Percentiles rank a stretch among this genome's conserved stretches.
Conservation (phyloP, 2,113 vertebrate species). For the Catharus fuscescens region DNA sequence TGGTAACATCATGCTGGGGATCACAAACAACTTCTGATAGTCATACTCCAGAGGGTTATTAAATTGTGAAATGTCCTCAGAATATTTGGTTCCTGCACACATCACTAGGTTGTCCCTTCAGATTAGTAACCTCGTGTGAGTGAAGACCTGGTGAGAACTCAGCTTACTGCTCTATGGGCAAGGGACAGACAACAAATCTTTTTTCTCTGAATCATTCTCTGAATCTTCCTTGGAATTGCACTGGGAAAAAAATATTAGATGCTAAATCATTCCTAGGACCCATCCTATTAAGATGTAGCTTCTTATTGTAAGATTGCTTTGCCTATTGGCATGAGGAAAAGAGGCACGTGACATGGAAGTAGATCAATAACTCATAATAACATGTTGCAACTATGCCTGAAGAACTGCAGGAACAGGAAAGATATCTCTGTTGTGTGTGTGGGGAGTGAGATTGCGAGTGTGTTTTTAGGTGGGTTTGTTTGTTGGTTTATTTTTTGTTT, state of each 20-base stretch:
- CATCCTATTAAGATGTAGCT: not conserved
- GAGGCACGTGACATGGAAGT: not conserved
- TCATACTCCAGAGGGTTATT: not conserved
- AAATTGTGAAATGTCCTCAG: constrained; percentile 27
- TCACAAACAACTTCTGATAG: not conserved
- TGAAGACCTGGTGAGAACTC: not conserved
- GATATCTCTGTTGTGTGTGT: not conserved
- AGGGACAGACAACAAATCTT: not conserved
- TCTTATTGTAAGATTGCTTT: not conserved
- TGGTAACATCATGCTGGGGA: not conserved
- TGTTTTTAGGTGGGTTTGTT: not conserved
- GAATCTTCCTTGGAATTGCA: not conserved
- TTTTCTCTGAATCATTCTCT: not conserved
- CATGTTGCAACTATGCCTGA: not conserved
- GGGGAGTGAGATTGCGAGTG: not conserved
- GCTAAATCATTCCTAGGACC: not conserved
- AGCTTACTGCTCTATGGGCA: not conserved
- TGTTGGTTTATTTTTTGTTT: not conserved
- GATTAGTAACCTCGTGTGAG: not conserved
- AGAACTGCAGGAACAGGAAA: not conserved
- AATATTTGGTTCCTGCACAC: constrained; percentile 10
- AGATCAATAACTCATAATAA: not conserved
- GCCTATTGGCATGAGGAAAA: not conserved
- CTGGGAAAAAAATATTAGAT: not conserved
- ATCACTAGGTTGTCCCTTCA: not conserved